Evolutionary conservation across 2,797 vertebrate genomes (phyloP).

Genomic region (Potorous gilbertii): DNA sequence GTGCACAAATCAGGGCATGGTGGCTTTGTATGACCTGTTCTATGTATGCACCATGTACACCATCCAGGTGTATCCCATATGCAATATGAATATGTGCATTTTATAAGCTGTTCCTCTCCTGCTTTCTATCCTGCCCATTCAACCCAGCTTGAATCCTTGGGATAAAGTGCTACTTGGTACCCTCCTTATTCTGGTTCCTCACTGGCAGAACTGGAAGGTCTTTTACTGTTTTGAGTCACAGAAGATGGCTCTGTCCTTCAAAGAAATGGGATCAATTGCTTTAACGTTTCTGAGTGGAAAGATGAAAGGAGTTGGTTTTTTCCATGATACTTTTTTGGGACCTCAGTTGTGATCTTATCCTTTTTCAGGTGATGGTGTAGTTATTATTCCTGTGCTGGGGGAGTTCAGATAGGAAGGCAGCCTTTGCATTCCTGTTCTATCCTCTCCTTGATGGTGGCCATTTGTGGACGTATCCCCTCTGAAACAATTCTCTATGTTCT

Average conservation of each 20-base stretch:
- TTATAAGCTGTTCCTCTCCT: slow-evolving; percentile 25
- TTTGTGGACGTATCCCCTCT: not conserved
- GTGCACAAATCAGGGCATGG: slow-evolving; percentile 68
- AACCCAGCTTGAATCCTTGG: slow-evolving; percentile 47
- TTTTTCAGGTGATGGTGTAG: not conserved
- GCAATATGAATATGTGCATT: slow-evolving; percentile 57
- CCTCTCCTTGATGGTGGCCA: not conserved
- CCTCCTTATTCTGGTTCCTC: slow-evolving; percentile 56
- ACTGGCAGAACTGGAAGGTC: slow-evolving; percentile 17
- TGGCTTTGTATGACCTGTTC: slow-evolving; percentile 68
- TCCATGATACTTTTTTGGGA: not conserved
- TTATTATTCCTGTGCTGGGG: not conserved
- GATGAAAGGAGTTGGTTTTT: not conserved
- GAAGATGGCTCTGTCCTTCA: not conserved
- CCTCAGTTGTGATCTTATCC: not conserved
- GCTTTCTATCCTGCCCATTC: not conserved
- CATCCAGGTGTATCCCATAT: slow-evolving; percentile 43
- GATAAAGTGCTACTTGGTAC: slow-evolving; percentile 53
- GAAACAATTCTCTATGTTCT: not conserved
- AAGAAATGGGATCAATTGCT: not conserved
- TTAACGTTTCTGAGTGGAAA: not conserved
- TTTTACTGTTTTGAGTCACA: not conserved
- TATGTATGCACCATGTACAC: slow-evolving; percentile 54
- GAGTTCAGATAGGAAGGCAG: slow-evolving; percentile 8
- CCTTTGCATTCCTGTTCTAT: slow-evolving; percentile 16